Evolutionary conservation across 2,797 vertebrate genomes (phyloP).

Genomic region (Glyptemys insculpta): DNA sequence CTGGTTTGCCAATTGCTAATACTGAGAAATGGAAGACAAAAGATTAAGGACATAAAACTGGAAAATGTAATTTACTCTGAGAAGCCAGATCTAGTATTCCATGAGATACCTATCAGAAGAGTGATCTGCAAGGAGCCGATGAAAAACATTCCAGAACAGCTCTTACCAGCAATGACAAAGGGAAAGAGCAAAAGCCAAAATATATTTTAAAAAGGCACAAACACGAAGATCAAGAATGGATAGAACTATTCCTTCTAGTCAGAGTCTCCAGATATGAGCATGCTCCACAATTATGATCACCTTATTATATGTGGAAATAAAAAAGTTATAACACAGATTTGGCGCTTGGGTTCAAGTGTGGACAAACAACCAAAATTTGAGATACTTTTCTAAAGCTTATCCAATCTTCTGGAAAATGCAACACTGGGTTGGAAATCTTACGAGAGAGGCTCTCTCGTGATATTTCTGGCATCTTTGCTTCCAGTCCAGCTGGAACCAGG

Average conservation of each 20-base stretch:
- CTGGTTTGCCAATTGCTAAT: background rate
- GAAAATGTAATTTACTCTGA: conserved; percentile 1
- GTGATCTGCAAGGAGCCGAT: background rate
- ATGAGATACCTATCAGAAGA: background rate
- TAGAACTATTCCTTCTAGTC: background rate
- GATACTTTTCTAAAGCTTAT: background rate
- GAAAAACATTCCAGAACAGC: background rate
- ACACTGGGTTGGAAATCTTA: background rate
- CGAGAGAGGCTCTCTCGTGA: background rate
- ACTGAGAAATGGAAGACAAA: background rate
- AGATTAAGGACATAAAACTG: background rate
- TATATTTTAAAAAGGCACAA: background rate
- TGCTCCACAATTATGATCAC: background rate
- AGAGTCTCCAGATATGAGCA: background rate
- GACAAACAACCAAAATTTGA: background rate
- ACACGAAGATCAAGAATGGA: background rate
- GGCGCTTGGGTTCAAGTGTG: background rate
- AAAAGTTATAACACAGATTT: background rate
- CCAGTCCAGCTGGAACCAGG: background rate
- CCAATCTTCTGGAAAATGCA: conserved; percentile 3
- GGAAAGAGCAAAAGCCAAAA: background rate
- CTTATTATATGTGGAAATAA: background rate
- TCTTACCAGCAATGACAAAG: background rate
- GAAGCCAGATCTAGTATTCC: background rate
- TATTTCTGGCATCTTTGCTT: background rate